phyloP scores from a whole-genome alignment of 2,888 invertebrate species.

The Strigamia crassipes region DNA sequence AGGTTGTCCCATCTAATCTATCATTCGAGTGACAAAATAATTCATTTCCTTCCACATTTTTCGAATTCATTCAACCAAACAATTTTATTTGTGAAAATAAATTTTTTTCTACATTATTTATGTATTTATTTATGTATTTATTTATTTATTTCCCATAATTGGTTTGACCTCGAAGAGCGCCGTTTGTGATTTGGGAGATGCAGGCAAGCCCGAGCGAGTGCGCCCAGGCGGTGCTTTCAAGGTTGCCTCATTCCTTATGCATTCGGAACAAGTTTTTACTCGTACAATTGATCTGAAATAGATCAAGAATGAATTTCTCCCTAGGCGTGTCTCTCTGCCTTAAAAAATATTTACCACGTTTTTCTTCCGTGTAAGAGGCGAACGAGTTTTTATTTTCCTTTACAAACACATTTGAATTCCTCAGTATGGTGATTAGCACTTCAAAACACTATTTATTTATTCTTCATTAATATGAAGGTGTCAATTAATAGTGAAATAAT shows the following conservation, averaged over 20 bases:
- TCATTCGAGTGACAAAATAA: neutral
- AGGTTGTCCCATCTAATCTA: neutral
- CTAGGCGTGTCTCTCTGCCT: neutral
- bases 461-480: neutral
- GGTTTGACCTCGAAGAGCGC: neutral
- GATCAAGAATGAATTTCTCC: slow-evolving; percentile 10
- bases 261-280: neutral
- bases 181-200: neutral
- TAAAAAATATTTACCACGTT: neutral
- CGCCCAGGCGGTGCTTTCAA: neutral
- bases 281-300: slow-evolving; percentile 5
- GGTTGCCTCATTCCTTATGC: slow-evolving; percentile 5
- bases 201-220: neutral
- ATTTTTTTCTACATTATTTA: too few relatives aligned
- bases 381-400: neutral
- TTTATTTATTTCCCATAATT: slow-evolving; percentile 13
- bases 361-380: neutral
- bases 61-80: too few relatives aligned
- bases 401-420: neutral
- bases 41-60: neutral
- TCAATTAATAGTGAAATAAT: neutral
- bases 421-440: neutral
- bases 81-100: neutral
- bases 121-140: neutral
- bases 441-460: neutral